Percentiles rank a stretch among this genome's conserved stretches.
phyloP scores from a whole-genome alignment of 2,113 vertebrate genomes.

The Octodon degus region DNA sequence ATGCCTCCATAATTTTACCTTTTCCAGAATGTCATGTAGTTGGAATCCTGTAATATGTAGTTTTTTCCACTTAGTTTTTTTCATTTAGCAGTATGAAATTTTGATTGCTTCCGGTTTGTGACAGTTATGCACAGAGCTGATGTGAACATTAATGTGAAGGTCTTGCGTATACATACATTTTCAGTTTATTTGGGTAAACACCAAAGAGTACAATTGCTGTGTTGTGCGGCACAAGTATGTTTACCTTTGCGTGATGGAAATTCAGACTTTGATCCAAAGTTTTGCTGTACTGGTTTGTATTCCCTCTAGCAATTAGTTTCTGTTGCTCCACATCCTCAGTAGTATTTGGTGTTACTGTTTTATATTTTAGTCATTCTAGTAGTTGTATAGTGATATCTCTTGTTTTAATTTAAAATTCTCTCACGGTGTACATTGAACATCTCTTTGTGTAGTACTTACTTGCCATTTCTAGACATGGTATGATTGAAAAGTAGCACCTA shows the following conservation, averaged over 20 bases:
- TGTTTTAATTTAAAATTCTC: background rate
- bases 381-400: background rate
- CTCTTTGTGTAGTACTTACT: background rate
- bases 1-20: background rate
- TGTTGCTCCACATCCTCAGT: background rate
- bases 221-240: background rate
- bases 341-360: background rate
- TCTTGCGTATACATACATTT: background rate
- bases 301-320: background rate
- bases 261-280: background rate
- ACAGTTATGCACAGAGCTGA: background rate
- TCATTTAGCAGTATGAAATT: background rate
- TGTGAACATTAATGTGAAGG: background rate
- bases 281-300: background rate
- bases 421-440: background rate
- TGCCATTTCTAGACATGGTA: background rate
- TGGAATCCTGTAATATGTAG: background rate
- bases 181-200: background rate
- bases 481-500: background rate
- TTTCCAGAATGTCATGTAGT: background rate
- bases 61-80: background rate
- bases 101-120: background rate
- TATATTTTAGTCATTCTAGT: background rate
- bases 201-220: background rate
- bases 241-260: background rate